A percentile compares a stretch with the other conserved stretches of the same genome.
phyloP scores from a whole-genome alignment of 2,888 invertebrate genomes.

The Heliconius ismenius region DNA sequence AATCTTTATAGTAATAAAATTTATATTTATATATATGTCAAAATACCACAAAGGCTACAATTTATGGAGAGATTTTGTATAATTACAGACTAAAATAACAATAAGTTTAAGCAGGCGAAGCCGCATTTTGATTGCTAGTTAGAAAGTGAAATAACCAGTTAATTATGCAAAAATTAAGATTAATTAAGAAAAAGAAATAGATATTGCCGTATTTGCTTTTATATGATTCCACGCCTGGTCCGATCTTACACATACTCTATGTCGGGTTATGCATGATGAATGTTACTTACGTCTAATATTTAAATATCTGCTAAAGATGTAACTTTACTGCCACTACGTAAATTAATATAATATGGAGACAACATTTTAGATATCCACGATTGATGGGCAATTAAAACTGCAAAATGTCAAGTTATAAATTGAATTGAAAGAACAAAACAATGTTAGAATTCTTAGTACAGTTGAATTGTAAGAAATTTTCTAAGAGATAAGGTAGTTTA shows the following conservation, averaged over 20 bases:
- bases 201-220: neutral
- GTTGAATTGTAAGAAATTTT: conserved; percentile 26
- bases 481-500: conserved; percentile 30
- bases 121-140: neutral
- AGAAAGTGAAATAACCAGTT: neutral
- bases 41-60: neutral
- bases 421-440: conserved; percentile 13
- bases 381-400: neutral
- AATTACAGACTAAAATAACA: neutral
- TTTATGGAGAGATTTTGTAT: neutral
- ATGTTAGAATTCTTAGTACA: neutral
- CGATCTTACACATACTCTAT: conserved; percentile 41
- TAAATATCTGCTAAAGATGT: conserved; percentile 44
- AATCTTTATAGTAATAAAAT: neutral
- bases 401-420: conserved; percentile 1
- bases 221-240: conserved; percentile 39
- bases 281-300: conserved; percentile 44
- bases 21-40: neutral
- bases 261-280: conserved; percentile 44
- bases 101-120: neutral
- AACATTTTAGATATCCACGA: conserved; percentile 3
- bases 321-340: conserved; percentile 46
- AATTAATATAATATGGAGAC: conserved; percentile 38
- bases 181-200: neutral
- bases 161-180: neutral